Percentiles rank a stretch among this genome's conserved stretches.
phyloP scores from a whole-genome alignment of 2,113 vertebrate species.

The Serilophus lunatus region DNA sequence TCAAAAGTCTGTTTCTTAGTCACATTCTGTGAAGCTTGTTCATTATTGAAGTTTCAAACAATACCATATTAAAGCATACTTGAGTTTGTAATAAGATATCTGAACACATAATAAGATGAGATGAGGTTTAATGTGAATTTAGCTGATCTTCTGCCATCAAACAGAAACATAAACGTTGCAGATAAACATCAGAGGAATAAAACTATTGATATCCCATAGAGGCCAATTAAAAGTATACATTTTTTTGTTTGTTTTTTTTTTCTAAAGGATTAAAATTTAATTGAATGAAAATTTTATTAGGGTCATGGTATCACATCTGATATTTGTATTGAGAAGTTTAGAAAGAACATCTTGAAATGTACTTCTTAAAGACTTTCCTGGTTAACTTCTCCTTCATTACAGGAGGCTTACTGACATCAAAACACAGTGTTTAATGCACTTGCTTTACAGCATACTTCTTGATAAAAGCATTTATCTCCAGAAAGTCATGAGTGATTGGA shows the following conservation, averaged over 20 bases:
- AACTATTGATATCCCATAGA: neutral
- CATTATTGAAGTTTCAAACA: neutral
- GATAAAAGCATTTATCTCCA: neutral
- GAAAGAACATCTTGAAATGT: neutral
- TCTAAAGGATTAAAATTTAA: neutral
- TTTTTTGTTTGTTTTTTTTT: neutral
- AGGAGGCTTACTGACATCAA: neutral
- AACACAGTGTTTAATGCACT: neutral
- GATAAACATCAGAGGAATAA: neutral
- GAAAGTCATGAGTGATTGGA: neutral
- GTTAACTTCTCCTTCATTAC: neutral
- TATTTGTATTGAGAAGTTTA: neutral
- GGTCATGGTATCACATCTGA: neutral
- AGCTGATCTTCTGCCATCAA: neutral
- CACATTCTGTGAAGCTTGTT: neutral
- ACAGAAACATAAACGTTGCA: neutral
- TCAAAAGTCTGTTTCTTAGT: neutral
- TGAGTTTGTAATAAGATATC: neutral
- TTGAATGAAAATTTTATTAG: neutral
- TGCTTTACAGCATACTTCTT: neutral
- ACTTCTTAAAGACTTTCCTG: neutral
- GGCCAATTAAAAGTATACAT: neutral
- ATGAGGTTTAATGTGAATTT: neutral
- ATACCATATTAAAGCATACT: neutral
- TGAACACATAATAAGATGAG: neutral